Conservation (phyloP, 2,888 invertebrate species). For the Macaria liturata region DNA sequence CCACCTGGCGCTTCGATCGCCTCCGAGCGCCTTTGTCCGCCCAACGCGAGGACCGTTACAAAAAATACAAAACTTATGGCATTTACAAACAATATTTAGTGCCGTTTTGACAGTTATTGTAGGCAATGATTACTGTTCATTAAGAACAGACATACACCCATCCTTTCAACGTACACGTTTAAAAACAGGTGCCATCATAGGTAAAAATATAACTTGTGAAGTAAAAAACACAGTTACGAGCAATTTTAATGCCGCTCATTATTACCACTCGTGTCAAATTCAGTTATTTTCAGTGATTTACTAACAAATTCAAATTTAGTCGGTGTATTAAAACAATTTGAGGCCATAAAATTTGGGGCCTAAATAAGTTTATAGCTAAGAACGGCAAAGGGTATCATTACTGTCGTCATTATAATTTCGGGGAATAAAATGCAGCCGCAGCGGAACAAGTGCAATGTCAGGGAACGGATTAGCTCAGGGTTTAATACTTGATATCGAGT, state of each 20-base stretch:
- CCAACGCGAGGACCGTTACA: constrained; percentile 76
- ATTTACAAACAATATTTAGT: constrained; percentile 82
- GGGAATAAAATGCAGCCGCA: constrained; percentile 55
- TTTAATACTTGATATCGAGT: constrained; percentile 60
- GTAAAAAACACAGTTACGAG: neutral
- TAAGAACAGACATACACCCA: constrained; percentile 60
- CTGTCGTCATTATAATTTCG: constrained; percentile 51
- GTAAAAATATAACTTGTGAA: neutral
- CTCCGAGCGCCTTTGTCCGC: constrained; percentile 58
- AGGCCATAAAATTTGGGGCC: neutral
- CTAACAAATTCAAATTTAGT: neutral
- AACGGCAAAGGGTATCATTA: constrained; percentile 17
- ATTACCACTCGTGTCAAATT: neutral
- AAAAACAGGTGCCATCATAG: constrained; percentile 62
- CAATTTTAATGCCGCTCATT: neutral
- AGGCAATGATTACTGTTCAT: constrained; percentile 76
- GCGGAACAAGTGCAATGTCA: constrained; percentile 62
- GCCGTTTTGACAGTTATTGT: constrained; percentile 80
- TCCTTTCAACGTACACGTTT: constrained; percentile 56
- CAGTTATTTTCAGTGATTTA: constrained; percentile 1
- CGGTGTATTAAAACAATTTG: constrained; percentile 5
- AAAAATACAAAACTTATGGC: constrained; percentile 73
- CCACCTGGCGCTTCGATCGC: constrained; percentile 61
- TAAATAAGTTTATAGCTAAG: constrained; percentile 10
- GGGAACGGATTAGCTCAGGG: constrained; percentile 54